Evolutionary conservation across 1,140 invertebrate species (phyloP).

Genomic region (Ostrea edulis): DNA sequence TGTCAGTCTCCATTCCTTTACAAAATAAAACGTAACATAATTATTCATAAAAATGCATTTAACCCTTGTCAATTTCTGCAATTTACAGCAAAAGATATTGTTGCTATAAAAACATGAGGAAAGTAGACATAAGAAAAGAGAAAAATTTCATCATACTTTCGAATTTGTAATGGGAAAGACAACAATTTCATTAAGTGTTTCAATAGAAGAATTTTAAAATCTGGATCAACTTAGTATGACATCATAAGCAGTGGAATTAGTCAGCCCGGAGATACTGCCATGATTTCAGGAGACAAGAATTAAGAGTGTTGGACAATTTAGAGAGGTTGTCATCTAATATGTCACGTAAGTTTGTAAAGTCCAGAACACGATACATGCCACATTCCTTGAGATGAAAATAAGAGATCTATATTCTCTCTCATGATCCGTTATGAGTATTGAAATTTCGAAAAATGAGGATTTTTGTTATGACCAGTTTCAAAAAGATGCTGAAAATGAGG

Average conservation of each 20-base stretch:
- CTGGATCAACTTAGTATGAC: neutral
- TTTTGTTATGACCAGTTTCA: neutral
- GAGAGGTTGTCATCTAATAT: neutral
- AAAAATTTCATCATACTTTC: neutral
- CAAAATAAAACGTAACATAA: conserved; percentile 1
- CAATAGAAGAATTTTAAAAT: neutral
- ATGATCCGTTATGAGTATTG: neutral
- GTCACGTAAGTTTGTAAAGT: neutral
- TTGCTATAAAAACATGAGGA: neutral
- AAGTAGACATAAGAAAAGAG: no score
- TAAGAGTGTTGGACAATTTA: neutral
- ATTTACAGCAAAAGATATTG: neutral
- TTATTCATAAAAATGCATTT: neutral
- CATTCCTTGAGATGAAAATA: neutral
- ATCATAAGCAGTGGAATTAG: neutral
- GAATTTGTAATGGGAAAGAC: neutral
- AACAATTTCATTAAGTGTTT: neutral
- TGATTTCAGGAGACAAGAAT: neutral
- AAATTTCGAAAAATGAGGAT: neutral
- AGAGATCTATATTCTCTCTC: neutral
- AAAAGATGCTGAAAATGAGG: conserved; percentile 1
- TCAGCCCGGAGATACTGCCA: neutral
- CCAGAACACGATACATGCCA: neutral
- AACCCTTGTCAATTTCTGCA: neutral
- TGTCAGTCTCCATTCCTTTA: conserved; percentile 86